Conservation (phyloP, 2,113 vertebrate species). For the Elachura formosa region DNA sequence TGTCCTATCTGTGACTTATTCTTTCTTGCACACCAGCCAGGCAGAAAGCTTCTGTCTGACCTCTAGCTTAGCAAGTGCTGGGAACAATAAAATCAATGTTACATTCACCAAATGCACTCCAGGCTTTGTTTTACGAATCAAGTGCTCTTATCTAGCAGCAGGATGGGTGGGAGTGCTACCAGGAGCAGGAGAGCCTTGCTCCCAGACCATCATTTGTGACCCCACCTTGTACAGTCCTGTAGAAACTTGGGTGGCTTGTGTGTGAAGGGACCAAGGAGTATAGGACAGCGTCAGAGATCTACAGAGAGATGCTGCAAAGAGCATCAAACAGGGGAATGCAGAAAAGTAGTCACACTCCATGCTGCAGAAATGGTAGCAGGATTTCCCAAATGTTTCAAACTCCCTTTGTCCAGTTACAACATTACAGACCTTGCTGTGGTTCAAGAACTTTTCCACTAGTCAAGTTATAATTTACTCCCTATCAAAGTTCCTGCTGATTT, state of each 20-base stretch:
- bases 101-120: neutral
- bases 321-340: neutral
- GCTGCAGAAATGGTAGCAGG: neutral
- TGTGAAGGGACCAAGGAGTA: neutral
- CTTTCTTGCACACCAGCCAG: neutral
- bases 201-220: neutral
- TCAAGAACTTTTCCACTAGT: neutral
- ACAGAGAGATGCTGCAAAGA: neutral
- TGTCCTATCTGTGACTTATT: neutral
- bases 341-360: neutral
- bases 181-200: neutral
- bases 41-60: neutral
- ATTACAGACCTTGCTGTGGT: neutral
- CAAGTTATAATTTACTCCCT: neutral
- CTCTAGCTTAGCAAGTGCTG: neutral
- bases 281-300: neutral
- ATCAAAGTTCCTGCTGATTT: neutral
- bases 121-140: neutral
- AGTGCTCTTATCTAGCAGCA: neutral
- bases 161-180: neutral
- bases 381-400: neutral
- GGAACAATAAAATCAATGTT: neutral
- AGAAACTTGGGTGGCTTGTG: fast-evolving
- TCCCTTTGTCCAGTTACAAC: neutral
- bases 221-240: neutral